Conservation (phyloP, 2,888 invertebrate species). For the Heliconius ismenius region DNA sequence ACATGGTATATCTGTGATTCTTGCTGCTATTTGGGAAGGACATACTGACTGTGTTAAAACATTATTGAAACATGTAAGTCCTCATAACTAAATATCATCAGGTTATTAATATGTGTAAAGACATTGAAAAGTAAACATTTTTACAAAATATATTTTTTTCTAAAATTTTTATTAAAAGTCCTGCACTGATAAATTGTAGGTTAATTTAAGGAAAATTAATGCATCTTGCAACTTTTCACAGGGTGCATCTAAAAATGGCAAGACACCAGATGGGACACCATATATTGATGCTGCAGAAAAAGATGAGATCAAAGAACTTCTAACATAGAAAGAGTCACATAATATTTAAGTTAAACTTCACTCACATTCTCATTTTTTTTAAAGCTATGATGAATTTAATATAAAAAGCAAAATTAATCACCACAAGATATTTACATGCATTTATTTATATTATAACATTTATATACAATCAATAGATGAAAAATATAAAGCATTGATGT, state of each 20-base stretch:
- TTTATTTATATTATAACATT: constrained; percentile 79
- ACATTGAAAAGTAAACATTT: too few species aligned
- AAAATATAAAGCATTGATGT: constrained; percentile 54
- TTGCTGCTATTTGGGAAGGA: constrained; percentile 98
- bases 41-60: constrained; percentile 95
- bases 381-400: constrained; percentile 64
- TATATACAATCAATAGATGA: constrained; percentile 74
- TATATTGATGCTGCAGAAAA: constrained; percentile 95
- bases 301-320: constrained; percentile 92
- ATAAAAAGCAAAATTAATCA: constrained; percentile 59
- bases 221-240: constrained; percentile 53
- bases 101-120: too few species aligned
- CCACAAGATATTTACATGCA: constrained; percentile 77
- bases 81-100: constrained; percentile 6
- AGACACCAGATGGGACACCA: constrained; percentile 92
- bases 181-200: not conserved
- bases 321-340: constrained; percentile 61
- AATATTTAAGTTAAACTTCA: constrained; percentile 49
- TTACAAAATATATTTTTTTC: too few species aligned
- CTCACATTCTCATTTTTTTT: constrained; percentile 60
- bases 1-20: constrained; percentile 95
- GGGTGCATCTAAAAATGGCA: constrained; percentile 91
- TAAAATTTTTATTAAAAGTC: too few species aligned
- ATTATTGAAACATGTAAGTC: constrained; percentile 90
- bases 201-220: not conserved